Evolutionary conservation across 2,113 vertebrate species (phyloP).

Genomic region (Mustela nigripes): DNA sequence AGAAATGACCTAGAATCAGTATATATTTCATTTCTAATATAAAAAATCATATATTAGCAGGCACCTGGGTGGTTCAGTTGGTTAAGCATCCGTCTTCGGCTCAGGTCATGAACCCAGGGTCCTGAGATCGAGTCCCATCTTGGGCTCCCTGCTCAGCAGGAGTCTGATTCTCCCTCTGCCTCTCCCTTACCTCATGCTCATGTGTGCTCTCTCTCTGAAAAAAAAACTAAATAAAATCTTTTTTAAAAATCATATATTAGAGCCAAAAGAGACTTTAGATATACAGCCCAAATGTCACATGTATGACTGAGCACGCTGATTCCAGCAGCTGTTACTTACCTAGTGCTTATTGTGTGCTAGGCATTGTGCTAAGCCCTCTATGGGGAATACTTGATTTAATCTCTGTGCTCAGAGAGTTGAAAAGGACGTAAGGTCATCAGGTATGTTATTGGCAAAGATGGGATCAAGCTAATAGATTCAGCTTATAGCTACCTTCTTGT

Average conservation of each 20-base stretch:
- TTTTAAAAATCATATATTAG: neutral
- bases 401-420: neutral
- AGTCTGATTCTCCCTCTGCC: neutral
- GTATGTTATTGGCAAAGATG: neutral
- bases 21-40: neutral
- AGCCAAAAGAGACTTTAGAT: neutral
- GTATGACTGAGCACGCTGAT: neutral
- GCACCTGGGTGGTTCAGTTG: neutral
- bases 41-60: neutral
- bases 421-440: neutral
- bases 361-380: neutral
- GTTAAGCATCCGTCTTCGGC: neutral
- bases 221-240: neutral
- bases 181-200: neutral
- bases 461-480: neutral
- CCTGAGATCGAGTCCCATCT: neutral
- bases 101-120: neutral
- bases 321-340: neutral
- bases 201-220: neutral
- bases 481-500: neutral
- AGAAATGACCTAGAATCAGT: neutral
- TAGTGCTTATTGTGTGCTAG: neutral
- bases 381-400: neutral
- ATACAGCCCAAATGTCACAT: neutral
- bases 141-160: neutral